phyloP scores from a whole-genome alignment of 2,113 vertebrate genomes.

The Formicarius rufipectus region DNA sequence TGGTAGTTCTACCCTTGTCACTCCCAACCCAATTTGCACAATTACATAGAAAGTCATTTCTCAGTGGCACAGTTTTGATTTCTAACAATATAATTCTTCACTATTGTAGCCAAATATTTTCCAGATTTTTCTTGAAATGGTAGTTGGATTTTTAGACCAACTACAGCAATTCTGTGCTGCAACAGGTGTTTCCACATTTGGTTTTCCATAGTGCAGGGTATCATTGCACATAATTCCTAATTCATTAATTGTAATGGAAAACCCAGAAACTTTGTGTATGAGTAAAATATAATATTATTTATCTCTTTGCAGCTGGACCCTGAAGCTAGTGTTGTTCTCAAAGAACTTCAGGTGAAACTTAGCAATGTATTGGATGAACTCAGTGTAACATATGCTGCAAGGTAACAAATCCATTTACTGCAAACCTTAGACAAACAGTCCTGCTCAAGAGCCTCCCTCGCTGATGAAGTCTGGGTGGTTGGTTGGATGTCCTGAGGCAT shows the following conservation, averaged over 20 bases:
- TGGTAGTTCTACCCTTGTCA: neutral
- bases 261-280: neutral
- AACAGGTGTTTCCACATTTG: slow-evolving; percentile 16
- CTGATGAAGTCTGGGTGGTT: neutral
- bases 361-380: slow-evolving; percentile 91
- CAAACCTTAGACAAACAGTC: neutral
- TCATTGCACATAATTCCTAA: neutral
- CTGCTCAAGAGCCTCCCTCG: neutral
- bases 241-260: neutral
- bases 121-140: neutral
- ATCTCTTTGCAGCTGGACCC: slow-evolving; percentile 87
- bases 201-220: slow-evolving; percentile 11
- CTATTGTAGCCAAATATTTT: neutral
- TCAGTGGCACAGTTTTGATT: neutral
- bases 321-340: slow-evolving; percentile 89
- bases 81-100: neutral
- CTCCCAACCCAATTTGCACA: neutral
- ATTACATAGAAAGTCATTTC: neutral
- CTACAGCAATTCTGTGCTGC: neutral
- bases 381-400: slow-evolving; percentile 86
- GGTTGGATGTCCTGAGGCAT: neutral
- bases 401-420: slow-evolving; percentile 73
- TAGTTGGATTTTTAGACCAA: neutral
- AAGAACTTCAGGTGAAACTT: slow-evolving; percentile 95
- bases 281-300: neutral